phyloP scores from a whole-genome alignment of 2,113 vertebrate species.

The Anolis carolinensis region DNA sequence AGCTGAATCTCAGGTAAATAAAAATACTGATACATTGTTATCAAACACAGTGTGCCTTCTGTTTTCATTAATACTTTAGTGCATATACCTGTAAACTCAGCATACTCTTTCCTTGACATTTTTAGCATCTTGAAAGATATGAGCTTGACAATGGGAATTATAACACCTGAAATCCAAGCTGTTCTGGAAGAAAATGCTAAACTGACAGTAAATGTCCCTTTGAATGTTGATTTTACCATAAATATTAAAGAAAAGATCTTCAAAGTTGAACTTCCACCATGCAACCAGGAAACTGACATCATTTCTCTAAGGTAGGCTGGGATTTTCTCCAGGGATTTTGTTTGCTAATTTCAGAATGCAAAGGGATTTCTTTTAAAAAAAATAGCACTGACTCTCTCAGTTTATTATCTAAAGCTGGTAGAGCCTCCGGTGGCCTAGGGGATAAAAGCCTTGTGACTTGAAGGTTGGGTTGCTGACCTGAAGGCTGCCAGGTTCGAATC shows the following conservation, averaged over 20 bases:
- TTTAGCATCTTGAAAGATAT: conserved; percentile 63
- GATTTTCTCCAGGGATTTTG: not conserved
- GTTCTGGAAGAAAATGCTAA: conserved; percentile 50
- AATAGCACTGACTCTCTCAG: conserved; percentile 4
- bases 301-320: conserved; percentile 58
- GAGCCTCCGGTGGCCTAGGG: no score
- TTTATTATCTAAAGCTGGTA: not conserved
- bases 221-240: conserved; percentile 45
- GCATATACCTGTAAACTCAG: not conserved
- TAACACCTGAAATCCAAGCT: conserved; percentile 59
- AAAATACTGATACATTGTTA: not conserved
- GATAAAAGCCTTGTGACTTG: no score
- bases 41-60: not conserved
- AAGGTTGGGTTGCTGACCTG: no score
- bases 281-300: conserved; percentile 58
- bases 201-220: conserved; percentile 44
- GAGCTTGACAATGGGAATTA: conserved; percentile 65
- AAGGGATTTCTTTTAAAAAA: not conserved
- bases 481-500: no score
- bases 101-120: conserved; percentile 11
- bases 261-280: conserved; percentile 64
- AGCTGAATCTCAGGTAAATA: conserved; percentile 61
- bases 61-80: conserved; percentile 1
- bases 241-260: conserved; percentile 61
- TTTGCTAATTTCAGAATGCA: not conserved